Evolutionary conservation across 2,888 invertebrate genomes (phyloP), one percentile per base, ranked within the genome.

Genomic region (Chironomus tentans): DNA sequence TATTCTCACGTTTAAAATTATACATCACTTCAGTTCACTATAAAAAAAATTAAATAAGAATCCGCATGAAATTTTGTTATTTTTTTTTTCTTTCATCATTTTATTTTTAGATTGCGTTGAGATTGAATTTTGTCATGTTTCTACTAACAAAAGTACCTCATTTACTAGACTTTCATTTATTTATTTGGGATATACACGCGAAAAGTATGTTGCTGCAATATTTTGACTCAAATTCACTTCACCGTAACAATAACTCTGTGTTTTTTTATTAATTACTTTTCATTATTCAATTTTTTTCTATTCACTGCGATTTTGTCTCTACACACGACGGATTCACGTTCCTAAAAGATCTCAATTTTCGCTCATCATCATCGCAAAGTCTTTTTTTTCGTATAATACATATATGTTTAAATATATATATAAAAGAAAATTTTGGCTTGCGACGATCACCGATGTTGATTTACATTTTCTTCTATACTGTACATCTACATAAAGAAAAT

Each of bases 311-410:
- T 38, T 38, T 38, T 38, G 38, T 38, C 38, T 38, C 38, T 38
- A 38, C 38, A 38, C 38, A 61, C 62, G 38, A 62, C 72, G 72
- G 12, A 18, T 50, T 72, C 62, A 50, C 72, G 38, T 15, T 50
- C 15, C 28, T 28, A 72, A 72, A 72, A 72, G 71, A 71, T 71
- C 50, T 71, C 71, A 71, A 21, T 22, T 62, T 72, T 61, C 24
- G 62, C 46, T 46, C 22, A n/a, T n/a, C 22, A n/a, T n/a, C 61
- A 46, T 18, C 72, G 72, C 15, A 12, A 65, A 24, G 71, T 28
- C 22, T 28, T 62, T 46, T 62, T 38, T 62, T 38, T 15, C 48
- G 13, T 71, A 38, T 38, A 38, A 38, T 38, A 38, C 38, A 38
- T 38, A 38, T 38, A 38, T 38, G 38, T 38, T 10, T 1, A 10